A percentile compares a stretch with the other conserved stretches of the same genome.
Conservation (phyloP, 2,797 vertebrate species). For the Eulemur coronatus region DNA sequence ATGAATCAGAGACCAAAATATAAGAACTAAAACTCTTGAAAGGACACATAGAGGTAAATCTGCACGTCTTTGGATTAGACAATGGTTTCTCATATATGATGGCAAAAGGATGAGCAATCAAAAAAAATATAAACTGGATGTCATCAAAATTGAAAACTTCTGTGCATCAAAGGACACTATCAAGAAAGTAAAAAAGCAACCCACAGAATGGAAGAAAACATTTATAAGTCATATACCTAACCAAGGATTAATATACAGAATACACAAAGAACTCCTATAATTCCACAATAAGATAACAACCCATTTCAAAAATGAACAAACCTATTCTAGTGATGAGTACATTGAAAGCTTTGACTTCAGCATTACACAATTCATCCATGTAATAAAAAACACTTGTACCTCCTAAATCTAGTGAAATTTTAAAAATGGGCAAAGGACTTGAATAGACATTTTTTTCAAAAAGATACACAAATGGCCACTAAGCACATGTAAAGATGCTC, state of each 20-base stretch:
- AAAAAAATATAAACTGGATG: slow-evolving; percentile 26
- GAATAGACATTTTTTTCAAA: not conserved
- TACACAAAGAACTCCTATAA: not conserved
- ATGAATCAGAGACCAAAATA: slow-evolving; percentile 13
- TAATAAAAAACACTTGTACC: not conserved
- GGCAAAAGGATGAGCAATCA: not conserved
- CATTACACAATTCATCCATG: not conserved
- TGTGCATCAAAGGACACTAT: not conserved
- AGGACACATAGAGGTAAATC: slow-evolving; percentile 39
- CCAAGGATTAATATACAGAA: slow-evolving; percentile 27
- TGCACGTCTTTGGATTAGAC: slow-evolving; percentile 1
- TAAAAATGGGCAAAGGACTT: not conserved
- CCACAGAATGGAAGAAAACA: slow-evolving; percentile 22
- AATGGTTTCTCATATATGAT: slow-evolving; percentile 3
- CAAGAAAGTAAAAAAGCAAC: slow-evolving; percentile 38
- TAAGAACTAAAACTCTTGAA: slow-evolving; percentile 8
- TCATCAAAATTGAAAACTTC: not conserved
- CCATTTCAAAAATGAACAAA: slow-evolving; percentile 42
- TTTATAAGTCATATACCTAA: slow-evolving; percentile 7
- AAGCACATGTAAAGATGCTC: not conserved
- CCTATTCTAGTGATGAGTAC: not conserved
- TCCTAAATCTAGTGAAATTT: not conserved
- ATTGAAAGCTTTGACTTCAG: not conserved
- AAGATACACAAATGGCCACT: not conserved
- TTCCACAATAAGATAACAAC: slow-evolving; percentile 10